Evolutionary conservation across 2,797 vertebrate species (phyloP), one percentile per base, ranked within the genome.

Genomic region (Salarias fasciatus): DNA sequence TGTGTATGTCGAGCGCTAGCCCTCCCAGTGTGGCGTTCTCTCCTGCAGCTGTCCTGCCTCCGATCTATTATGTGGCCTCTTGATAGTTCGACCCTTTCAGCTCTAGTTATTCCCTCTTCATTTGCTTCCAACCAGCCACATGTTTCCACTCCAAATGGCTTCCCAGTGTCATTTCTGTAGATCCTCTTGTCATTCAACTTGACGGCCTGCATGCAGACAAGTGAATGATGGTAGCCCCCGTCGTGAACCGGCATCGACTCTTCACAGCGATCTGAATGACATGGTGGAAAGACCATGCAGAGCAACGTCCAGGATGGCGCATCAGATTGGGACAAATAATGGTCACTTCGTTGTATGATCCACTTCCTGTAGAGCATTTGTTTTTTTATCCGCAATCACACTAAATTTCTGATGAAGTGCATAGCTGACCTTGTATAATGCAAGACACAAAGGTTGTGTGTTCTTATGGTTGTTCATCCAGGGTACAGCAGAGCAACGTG

Each of bases 61-160:
- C 43, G 52, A 30, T 43, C 64, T 64, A 33, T 53, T 15, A 55
- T 57, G 50, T 79, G 68, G 70, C 58, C 29, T 69, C 69, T 65
- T 50, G 53, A 48, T 58, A 49, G 53, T 46, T 70, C 24, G n/a
- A 50, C 36, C 68, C 58, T 62, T 82, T 80, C 62, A 64, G 11
- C 51, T 81, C 51, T 55, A 69, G 72, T 79, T 80, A 81, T 69
- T 77, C 46, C 72, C 31, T 47, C 69, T 68, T 68, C 69, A 72
- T 83, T 78, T 75, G 53, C 72, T 49, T 62, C 64, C 28, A 62
- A 24, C 38, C 43, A 53, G 31, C 58, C 63, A 77, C 45, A 77
- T 75, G 53, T 50, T 62, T 64, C 42, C 46, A 63, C 69, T 75
- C 65, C 52, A 68, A 77, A 83, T 77, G 53, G 53, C 55, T 70